phyloP scores from a whole-genome alignment of 1,140 invertebrate genomes.

The Dreissena rostriformis region DNA sequence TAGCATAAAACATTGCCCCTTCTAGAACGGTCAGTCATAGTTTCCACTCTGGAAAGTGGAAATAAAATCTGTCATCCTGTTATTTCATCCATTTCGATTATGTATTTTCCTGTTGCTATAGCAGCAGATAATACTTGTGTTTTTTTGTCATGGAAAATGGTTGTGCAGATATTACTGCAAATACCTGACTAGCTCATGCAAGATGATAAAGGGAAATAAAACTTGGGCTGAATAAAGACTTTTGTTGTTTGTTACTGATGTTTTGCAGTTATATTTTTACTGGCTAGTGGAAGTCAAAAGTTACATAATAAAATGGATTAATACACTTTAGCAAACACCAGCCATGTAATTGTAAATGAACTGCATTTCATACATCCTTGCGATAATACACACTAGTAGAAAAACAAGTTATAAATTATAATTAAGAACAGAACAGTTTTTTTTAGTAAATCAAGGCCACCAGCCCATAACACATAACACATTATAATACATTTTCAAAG shows the following conservation, averaged over 20 bases:
- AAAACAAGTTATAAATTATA: too few species aligned
- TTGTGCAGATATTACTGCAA: conserved; percentile 58
- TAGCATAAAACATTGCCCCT: background rate
- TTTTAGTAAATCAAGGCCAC: too few species aligned
- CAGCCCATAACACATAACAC: too few species aligned
- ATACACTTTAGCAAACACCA: too few species aligned
- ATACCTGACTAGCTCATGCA: conserved; percentile 56
- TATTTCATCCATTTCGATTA: conserved; percentile 55
- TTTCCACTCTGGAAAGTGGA: conserved; percentile 42
- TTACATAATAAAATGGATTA: too few species aligned
- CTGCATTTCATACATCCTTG: too few species aligned
- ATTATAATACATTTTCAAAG: too few species aligned
- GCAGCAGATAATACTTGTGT: conserved; percentile 25
- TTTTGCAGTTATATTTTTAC: too few species aligned
- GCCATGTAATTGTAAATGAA: too few species aligned
- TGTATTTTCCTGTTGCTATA: conserved; percentile 49
- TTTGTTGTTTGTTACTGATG: background rate
- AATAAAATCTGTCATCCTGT: conserved; percentile 40
- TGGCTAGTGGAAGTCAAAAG: too few species aligned
- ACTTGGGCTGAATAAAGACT: conserved; percentile 57
- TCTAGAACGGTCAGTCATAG: conserved; percentile 7
- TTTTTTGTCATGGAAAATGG: conserved; percentile 56
- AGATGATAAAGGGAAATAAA: conserved; percentile 53
- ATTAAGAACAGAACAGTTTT: too few species aligned
- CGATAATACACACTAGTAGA: too few species aligned